These are phyloP conservation scores for Electrona antarctica DNA, from an alignment of 2,113 vertebrate genomes.

Conservation along the genomic window DNA sequence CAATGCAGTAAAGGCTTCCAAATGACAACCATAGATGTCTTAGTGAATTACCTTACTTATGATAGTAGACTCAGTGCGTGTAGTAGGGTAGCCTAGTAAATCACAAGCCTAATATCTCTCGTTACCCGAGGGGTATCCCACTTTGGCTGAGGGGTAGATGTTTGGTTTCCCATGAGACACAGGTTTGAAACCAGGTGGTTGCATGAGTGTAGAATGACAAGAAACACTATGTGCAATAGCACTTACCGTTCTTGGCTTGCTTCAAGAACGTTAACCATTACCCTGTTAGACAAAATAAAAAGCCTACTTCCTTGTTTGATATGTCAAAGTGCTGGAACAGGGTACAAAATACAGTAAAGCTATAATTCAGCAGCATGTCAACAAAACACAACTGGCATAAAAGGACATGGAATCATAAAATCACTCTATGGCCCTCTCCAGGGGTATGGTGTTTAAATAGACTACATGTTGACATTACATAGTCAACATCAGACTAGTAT, in stretches of 20 bases:
- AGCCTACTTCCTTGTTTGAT: conserved; percentile 20
- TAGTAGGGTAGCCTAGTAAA: no score
- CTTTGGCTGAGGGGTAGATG: no score
- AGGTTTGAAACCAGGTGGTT: no score
- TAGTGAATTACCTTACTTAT: no score
- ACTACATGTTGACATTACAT: not conserved
- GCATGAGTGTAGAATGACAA: not conserved
- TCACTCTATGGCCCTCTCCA: not conserved
- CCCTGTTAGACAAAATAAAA: not conserved
- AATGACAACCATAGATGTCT: no score
- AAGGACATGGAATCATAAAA: not conserved
- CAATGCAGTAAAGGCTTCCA: no score
- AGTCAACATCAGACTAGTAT: not conserved
- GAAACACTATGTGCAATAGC: no score
- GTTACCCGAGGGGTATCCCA: no score
- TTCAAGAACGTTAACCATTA: not conserved
- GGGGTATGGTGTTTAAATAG: not conserved
- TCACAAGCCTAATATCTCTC: no score
- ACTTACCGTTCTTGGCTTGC: no score
- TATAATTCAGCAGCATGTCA: not conserved
- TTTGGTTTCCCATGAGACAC: no score
- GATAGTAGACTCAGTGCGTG: no score
- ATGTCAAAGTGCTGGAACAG: not conserved
- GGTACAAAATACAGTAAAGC: not conserved
- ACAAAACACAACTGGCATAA: not conserved